These are phyloP conservation scores for Venustoraphidia nigricollis DNA, from an alignment of 2,888 invertebrate species.

Conservation along the genomic window DNA sequence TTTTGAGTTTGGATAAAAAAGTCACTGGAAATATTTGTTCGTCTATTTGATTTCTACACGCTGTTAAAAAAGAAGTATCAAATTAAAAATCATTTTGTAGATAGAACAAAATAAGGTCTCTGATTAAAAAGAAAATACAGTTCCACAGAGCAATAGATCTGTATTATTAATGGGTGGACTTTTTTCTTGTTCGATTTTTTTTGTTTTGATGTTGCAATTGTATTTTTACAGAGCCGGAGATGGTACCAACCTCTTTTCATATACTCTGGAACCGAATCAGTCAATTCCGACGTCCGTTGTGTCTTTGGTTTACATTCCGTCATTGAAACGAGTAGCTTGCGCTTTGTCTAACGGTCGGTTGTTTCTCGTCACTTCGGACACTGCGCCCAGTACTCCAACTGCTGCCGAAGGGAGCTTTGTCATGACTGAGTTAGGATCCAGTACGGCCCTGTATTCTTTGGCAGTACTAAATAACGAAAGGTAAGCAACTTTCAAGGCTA, in stretches of 20 bases:
- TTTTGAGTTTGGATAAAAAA: too few relatives aligned
- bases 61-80: too few relatives aligned
- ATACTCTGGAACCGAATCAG: slow-evolving; percentile 51
- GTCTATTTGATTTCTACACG: too few relatives aligned
- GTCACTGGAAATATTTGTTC: too few relatives aligned
- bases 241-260: slow-evolving; percentile 42
- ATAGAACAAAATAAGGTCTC: too few relatives aligned
- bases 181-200: too few relatives aligned
- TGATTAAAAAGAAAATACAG: too few relatives aligned
- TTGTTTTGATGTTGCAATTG: slow-evolving; percentile 2
- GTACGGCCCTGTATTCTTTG: slow-evolving; percentile 50
- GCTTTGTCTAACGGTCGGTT: slow-evolving; percentile 64
- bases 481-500: slow-evolving; percentile 17
- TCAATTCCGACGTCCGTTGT: slow-evolving; percentile 47
- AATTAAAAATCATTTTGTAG: too few relatives aligned
- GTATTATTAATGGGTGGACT: too few relatives aligned
- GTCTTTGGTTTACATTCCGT: slow-evolving; percentile 47
- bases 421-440: slow-evolving; percentile 59
- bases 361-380: slow-evolving; percentile 52
- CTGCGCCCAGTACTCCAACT: slow-evolving; percentile 39
- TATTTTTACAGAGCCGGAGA: slow-evolving; percentile 29
- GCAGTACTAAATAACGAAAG: slow-evolving; percentile 32
- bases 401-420: slow-evolving; percentile 62
- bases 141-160: too few relatives aligned
- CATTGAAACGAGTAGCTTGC: slow-evolving; percentile 61